These are phyloP conservation scores for Rhorus exstirpatorius DNA, from an alignment of 2,888 invertebrate genomes.

Conservation along the genomic window DNA sequence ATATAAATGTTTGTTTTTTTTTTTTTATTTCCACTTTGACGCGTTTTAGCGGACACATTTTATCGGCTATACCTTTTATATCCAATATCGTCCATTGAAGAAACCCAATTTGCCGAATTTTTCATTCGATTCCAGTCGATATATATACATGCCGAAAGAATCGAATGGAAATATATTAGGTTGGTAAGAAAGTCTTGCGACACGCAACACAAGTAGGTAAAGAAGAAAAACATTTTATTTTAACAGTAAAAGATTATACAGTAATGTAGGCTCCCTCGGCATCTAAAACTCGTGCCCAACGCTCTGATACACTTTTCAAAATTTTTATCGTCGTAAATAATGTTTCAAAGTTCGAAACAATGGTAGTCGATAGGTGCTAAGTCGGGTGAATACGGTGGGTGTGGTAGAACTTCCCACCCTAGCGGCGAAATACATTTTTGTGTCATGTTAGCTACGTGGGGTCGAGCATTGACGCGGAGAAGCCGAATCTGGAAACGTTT, in stretches of 20 bases:
- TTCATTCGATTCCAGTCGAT: not conserved
- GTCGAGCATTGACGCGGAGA: constrained; percentile 9
- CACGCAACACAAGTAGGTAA: too few relatives aligned
- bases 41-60: not conserved
- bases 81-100: constrained; percentile 1
- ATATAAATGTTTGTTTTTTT: too few relatives aligned
- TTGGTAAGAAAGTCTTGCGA: too few relatives aligned
- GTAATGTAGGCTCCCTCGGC: too few relatives aligned
- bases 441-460: constrained; percentile 11
- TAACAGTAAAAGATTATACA: not conserved
- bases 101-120: constrained; percentile 6
- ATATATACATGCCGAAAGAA: not conserved
- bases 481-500: constrained; percentile 4
- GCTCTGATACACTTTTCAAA: not conserved
- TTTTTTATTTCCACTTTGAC: constrained; percentile 15
- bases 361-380: not conserved
- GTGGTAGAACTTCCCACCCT: constrained; percentile 2
- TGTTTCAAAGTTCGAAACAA: not conserved
- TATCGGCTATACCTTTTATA: not conserved
- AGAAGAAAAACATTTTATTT: not conserved
- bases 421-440: constrained; percentile 3
- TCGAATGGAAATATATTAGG: too few relatives aligned
- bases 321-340: not conserved
- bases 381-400: not conserved
- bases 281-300: not conserved